Evolutionary conservation across 2,888 invertebrate genomes (phyloP).

Genomic region (Drosophila hawaiiensis): DNA sequence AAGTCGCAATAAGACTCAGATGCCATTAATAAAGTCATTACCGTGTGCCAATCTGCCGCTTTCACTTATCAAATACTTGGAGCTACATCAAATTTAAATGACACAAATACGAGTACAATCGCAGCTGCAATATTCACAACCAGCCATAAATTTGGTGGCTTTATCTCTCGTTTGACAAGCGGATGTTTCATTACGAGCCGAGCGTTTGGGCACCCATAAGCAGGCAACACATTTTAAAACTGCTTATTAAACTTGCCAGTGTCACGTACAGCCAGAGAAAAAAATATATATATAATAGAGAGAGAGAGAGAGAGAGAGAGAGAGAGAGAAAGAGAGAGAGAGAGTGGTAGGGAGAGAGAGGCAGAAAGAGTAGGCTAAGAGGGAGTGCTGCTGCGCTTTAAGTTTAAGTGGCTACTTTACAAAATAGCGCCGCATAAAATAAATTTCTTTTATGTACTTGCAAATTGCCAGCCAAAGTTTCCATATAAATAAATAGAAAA

Average conservation of each 20-base stretch:
- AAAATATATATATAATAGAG: not conserved
- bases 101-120: slow-evolving; percentile 54
- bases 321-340: not conserved
- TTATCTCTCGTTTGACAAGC: slow-evolving; percentile 68
- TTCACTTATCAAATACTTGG: slow-evolving; percentile 62
- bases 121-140: slow-evolving; percentile 51
- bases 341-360: not conserved
- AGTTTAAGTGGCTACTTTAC: slow-evolving; percentile 79
- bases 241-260: slow-evolving; percentile 68
- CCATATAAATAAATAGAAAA: slow-evolving; percentile 80
- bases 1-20: slow-evolving; percentile 62
- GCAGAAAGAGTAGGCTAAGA: not conserved
- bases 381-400: slow-evolving; percentile 46
- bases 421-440: slow-evolving; percentile 77
- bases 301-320: not conserved
- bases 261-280: slow-evolving; percentile 56
- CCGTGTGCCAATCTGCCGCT: slow-evolving; percentile 65
- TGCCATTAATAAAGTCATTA: slow-evolving; percentile 74
- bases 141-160: slow-evolving; percentile 62
- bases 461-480: slow-evolving; percentile 79
- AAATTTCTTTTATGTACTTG: slow-evolving; percentile 81
- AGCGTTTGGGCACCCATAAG: slow-evolving; percentile 41
- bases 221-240: slow-evolving; percentile 63
- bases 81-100: slow-evolving; percentile 68
- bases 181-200: slow-evolving; percentile 62